These are phyloP conservation scores for Stictocephala bisonia DNA, from an alignment of 2,888 invertebrate genomes.

Conservation along the genomic window DNA sequence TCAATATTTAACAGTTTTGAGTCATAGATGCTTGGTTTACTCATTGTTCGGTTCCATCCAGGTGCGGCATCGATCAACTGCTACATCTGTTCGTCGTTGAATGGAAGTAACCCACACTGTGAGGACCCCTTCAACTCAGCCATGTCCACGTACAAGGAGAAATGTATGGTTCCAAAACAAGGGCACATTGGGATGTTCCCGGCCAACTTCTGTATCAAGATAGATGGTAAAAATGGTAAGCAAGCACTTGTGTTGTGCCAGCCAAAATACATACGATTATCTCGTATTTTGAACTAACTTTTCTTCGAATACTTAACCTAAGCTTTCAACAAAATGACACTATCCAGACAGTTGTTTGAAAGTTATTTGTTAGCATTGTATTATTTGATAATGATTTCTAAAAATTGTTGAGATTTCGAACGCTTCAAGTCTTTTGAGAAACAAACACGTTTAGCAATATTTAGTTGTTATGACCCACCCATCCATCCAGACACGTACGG, in stretches of 20 bases:
- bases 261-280: not conserved
- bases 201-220: slow-evolving; percentile 69
- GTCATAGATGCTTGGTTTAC: no score
- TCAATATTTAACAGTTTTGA: no score
- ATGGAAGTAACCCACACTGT: slow-evolving; percentile 66
- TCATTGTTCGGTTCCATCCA: no score
- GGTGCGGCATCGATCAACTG: slow-evolving; percentile 64
- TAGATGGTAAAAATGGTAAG: slow-evolving; percentile 67
- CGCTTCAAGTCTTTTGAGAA: no score
- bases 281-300: no score
- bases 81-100: slow-evolving; percentile 67
- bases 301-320: no score
- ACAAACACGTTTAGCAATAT: no score
- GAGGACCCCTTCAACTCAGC: slow-evolving; percentile 68
- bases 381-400: no score
- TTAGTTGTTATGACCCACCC: no score
- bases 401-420: no score
- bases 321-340: not conserved
- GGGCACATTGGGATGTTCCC: slow-evolving; percentile 67
- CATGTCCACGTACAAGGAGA: slow-evolving; percentile 63
- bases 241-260: not conserved
- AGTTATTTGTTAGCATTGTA: not conserved
- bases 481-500: no score
- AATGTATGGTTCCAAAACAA: slow-evolving; percentile 67
- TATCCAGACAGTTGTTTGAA: not conserved